These are phyloP conservation scores for Lacerta agilis DNA, from an alignment of 2,797 vertebrate genomes.

Conservation along the genomic window DNA sequence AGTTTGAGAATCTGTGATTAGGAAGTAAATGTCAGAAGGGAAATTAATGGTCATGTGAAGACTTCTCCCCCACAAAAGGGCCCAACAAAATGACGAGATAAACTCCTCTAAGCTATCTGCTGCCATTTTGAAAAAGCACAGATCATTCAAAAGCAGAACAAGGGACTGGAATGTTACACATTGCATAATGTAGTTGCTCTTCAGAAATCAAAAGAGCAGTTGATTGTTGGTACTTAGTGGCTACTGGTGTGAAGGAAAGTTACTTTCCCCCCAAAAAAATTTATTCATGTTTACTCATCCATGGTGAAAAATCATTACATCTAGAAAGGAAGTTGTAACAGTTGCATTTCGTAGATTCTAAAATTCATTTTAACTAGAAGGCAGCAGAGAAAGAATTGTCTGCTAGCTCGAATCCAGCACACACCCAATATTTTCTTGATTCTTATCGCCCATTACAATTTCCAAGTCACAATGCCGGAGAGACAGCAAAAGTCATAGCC, in stretches of 20 bases:
- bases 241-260: not conserved
- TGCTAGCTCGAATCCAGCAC: not conserved
- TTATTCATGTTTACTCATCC: not conserved
- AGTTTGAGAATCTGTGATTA: accelerated
- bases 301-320: not conserved
- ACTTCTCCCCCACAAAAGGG: constrained; percentile 8
- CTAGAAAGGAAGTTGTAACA: not conserved
- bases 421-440: not conserved
- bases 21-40: not conserved
- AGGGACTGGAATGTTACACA: not conserved
- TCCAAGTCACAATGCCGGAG: not conserved
- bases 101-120: not conserved
- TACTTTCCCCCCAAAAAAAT: too few relatives aligned
- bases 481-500: not conserved
- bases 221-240: not conserved
- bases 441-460: not conserved
- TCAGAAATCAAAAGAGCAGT: not conserved
- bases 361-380: constrained; percentile 8
- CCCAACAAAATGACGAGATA: constrained; percentile 1
- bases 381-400: not conserved
- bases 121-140: not conserved
- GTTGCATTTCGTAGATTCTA: not conserved
- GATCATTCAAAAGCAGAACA: not conserved
- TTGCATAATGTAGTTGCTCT: not conserved
- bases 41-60: not conserved